phyloP scores from a whole-genome alignment of 2,888 invertebrate species.

The Ochropacha duplaris region DNA sequence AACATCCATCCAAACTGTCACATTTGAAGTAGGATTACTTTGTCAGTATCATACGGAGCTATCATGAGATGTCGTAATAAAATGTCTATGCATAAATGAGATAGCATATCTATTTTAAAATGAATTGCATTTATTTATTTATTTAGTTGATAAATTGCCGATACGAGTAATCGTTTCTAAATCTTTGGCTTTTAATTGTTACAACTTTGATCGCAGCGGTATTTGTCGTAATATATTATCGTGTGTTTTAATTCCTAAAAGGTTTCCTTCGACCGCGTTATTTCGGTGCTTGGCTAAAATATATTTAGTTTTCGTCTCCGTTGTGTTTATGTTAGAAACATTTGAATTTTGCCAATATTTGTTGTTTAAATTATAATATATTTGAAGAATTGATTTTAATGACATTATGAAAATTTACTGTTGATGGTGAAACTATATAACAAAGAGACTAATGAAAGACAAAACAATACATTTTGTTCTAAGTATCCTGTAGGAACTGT shows the following conservation, averaged over 20 bases:
- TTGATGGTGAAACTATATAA: too few species aligned
- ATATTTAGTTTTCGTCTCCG: conserved; percentile 4
- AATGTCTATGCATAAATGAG: not conserved
- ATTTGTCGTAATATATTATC: not conserved
- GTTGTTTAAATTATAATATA: not conserved
- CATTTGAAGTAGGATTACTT: too few species aligned
- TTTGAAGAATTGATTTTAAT: not conserved
- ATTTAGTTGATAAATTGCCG: too few species aligned
- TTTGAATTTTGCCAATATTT: not conserved
- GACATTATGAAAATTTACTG: not conserved
- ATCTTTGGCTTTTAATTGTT: not conserved
- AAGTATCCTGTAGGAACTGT: not conserved
- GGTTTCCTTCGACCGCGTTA: conserved; percentile 4
- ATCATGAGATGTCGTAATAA: not conserved
- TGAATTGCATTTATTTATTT: too few species aligned
- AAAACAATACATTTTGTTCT: too few species aligned
- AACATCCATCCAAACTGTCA: too few species aligned
- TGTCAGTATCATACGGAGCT: not conserved
- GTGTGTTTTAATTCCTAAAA: not conserved
- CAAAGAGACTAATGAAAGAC: too few species aligned
- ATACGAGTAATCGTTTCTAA: too few species aligned
- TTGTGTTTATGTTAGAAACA: not conserved
- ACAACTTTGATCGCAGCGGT: not conserved
- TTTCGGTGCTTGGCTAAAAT: conserved; percentile 12
- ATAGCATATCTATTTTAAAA: not conserved